Conservation (phyloP, 2,113 vertebrate genomes). For the Petaurus breviceps region DNA sequence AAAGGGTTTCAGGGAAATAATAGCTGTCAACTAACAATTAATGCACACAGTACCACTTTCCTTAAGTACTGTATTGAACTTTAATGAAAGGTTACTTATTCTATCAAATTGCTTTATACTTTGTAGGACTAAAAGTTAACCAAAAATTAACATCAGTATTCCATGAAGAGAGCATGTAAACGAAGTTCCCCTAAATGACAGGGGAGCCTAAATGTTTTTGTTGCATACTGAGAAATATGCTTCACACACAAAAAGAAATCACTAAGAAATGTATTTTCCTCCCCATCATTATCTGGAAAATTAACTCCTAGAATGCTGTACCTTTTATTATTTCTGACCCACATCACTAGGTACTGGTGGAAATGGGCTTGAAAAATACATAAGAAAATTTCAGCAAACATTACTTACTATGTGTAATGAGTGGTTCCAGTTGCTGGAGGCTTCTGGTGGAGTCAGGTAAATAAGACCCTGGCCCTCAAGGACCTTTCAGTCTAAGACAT, state of each 20-base stretch:
- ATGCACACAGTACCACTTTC: slow-evolving; percentile 82
- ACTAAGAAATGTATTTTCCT: slow-evolving; percentile 61
- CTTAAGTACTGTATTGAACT: slow-evolving; percentile 84
- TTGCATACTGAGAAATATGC: slow-evolving; percentile 75
- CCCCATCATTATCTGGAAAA: slow-evolving; percentile 10
- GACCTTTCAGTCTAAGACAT: neutral
- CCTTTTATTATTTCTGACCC: neutral
- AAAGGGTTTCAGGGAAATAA: slow-evolving; percentile 85
- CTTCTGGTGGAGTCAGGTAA: neutral
- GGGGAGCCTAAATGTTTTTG: slow-evolving; percentile 80
- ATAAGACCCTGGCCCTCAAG: neutral
- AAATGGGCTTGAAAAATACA: neutral
- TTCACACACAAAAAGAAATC: slow-evolving; percentile 73
- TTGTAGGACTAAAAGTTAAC: slow-evolving; percentile 84
- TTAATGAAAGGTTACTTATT: slow-evolving; percentile 87
- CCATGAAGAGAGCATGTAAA: slow-evolving; percentile 81
- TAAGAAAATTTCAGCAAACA: neutral
- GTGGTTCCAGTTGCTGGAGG: neutral
- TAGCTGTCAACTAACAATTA: slow-evolving; percentile 88
- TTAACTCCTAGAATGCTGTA: slow-evolving; percentile 55
- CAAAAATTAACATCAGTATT: slow-evolving; percentile 86
- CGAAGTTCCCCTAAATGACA: slow-evolving; percentile 81
- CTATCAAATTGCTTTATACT: slow-evolving; percentile 84
- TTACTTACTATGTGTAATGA: neutral
- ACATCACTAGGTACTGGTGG: neutral